Evolutionary conservation across 2,888 invertebrate species (phyloP).

Genomic region (Unio pictorum): DNA sequence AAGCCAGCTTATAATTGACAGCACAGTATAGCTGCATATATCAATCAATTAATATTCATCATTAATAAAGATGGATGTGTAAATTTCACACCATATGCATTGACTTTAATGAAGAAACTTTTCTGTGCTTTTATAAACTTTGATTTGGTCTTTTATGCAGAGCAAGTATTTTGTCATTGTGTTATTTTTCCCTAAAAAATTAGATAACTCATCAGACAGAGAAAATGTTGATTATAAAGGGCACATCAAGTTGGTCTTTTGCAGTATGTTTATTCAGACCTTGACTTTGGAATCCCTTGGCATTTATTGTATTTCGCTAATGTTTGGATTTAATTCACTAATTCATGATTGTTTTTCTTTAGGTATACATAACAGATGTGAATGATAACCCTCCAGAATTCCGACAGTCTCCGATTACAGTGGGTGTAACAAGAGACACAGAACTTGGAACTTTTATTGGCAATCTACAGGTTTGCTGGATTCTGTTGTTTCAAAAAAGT

Average conservation of each 20-base stretch:
- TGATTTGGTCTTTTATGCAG: too few relatives aligned
- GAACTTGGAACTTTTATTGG: conserved; percentile 82
- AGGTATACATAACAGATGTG: conserved; percentile 81
- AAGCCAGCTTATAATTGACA: too few relatives aligned
- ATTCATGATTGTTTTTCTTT: conserved; percentile 10
- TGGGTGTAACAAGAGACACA: conserved; percentile 93
- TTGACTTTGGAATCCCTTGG: not conserved
- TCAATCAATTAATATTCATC: too few relatives aligned
- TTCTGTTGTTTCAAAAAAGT: not conserved
- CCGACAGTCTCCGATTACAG: conserved; percentile 84
- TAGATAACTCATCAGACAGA: too few relatives aligned
- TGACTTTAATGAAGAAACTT: too few relatives aligned
- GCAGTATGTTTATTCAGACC: not conserved
- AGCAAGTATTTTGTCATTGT: too few relatives aligned
- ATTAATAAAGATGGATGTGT: too few relatives aligned
- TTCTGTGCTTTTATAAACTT: too few relatives aligned
- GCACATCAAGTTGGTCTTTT: too few relatives aligned
- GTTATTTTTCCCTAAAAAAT: too few relatives aligned
- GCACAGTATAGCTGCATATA: not conserved
- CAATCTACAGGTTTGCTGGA: conserved; percentile 50
- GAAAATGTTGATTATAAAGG: too few relatives aligned
- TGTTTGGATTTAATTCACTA: not conserved
- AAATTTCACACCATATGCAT: too few relatives aligned
- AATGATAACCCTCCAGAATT: conserved; percentile 94
- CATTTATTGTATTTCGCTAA: not conserved